Base-by-base conservation (phyloP, 2,113 vertebrate species). In the Columbina picui region DNA sequence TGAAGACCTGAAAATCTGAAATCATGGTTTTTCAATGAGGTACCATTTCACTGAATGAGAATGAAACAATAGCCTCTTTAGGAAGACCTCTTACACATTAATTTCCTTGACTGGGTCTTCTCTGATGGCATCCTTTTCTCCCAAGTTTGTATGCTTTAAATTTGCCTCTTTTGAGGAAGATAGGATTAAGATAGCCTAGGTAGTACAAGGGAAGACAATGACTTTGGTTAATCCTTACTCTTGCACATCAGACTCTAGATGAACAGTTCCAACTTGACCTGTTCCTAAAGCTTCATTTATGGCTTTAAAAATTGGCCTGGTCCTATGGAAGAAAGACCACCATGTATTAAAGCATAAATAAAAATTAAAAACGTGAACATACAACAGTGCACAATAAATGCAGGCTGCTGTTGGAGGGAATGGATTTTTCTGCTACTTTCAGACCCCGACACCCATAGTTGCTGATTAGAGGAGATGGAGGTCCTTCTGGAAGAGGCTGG, bases 231-330 rank as follows among this genome's bases (percentile, higher is more conserved):
- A 94, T 84, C 50, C 43, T 91, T 87, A 93, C 49, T 77, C 45
- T 74, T 76, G 64, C 36, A 52, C 53, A 50, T 71, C 61, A 56
- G 49, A 78, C 68, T 84, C 49, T 84, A 80, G 56, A 81, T 86
- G 57, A 74, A 73, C 3, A 14, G 49, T 88, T 92, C 88, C 63
- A 60, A 29, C 83, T 75, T 85, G 36, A 94, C 75, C 49, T 96
- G 63, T 90, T 93, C 82, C 89, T 95, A 94, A 95, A 95, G 70
- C 79, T 95, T 96, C 71, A 84, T 29, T 96, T 96, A 95, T 96
- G 95, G 94, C 92, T 97, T 97, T 94, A 93, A 96, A 95, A 96
- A 83, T 96, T 73, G 84, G 84, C 83, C 91, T 75, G 26, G 75
- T 91, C 60, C 71, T 91, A 63, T 27, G 41, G 81, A 96, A 75